Evolutionary conservation across 2,113 vertebrate species (phyloP), one percentile per base, ranked within the genome.

Genomic region (Ciconia maguari): DNA sequence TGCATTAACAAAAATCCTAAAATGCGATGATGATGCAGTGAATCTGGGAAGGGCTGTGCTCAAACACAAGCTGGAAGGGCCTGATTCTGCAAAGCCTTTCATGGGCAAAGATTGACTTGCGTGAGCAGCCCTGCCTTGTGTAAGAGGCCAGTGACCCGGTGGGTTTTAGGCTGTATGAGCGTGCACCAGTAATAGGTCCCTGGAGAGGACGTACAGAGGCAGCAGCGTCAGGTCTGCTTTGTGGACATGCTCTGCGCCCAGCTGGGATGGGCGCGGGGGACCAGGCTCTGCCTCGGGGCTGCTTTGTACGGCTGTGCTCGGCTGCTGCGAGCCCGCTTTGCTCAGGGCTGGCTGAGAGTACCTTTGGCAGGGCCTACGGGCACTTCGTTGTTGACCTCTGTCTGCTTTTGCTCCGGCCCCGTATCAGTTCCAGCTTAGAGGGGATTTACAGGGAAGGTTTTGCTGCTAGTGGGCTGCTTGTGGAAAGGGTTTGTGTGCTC

Each of bases 11-110:
- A 41, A 79, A 75, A 48, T 32, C 46, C 42, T 60, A 0, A 54
- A 55, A 29, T 2, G 7, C 1, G 5, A 1, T 0, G 16, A 10
- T 20, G 51, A 16, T 16, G 24, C 3, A 8, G 55, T 16, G 74
- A 24, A 5, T 44, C 49, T 29, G 57, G 49, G 61, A n/a, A 65
- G 21, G 29, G 44, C 41, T 62, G 46, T 24, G 16, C 10, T 34
- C 13, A 20, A 38, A 49, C 4, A 1, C 7, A 29, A 38, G 38
- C 51, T 46, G 49, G 34, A 52, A n/a, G 57, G 61, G 72, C 10
- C 4, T 6, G 32, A 80, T 41, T 36, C 66, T 91, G 68, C 20
- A 62, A 17, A 26, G 41, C 5, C 21, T 75, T 44, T 14, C 24
- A 3, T 1, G 15, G 34, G 21, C 17, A 27, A 61, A 14, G 19